Base-by-base conservation (phyloP, 2,113 vertebrate genomes). In the Salvelinus fontinalis region DNA sequence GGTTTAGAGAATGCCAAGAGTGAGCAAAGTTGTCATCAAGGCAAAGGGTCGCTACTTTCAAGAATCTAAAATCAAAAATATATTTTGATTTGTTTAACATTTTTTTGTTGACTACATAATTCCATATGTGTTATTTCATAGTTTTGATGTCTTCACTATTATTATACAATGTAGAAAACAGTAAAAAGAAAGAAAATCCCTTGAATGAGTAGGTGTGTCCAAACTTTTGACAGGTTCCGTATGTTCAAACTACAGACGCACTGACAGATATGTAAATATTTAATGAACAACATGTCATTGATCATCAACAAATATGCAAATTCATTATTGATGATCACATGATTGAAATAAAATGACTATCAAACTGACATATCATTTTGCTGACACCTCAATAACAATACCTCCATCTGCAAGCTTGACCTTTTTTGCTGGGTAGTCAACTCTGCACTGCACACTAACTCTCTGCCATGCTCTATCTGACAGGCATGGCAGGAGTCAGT, bases 311-410 rank as follows among this genome's bases (percentile, higher is more conserved):
- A 48, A 48, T 14, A 3, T 20, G 71, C 49, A 71, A 79, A 73
- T 75, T 69, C 57, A 82, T 74, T 81, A 81, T 31, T 69, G 76
- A 77, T 75, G 75, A 80, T 78, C 24, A n/a, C 66, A 76, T 78
- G 71, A 73, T 66, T 69, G 67, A 64, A 66, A 80, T 76, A 31
- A 74, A 77, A 81, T 82, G 51, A 82, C 82, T 70, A 75, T 79
- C 78, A 77, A 80, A 79, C 75, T 83, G 71, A 75, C 80, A 76
- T 79, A 75, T 70, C 69, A 75, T n/a, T 62, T 62, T 20, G 18
- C 59, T 62, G 59, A 62, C n/a, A 22, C 18, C n/a, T 20, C 12
- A 62, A 3, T 12, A 4, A 62, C 59, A n/a, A 54, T 62, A 62
- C 59, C 2, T n/a, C 12, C 18, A 20, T 62, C 6, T 12, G 12